phyloP scores from a whole-genome alignment of 1,140 invertebrate species.

The Globodera ellingtonae region DNA sequence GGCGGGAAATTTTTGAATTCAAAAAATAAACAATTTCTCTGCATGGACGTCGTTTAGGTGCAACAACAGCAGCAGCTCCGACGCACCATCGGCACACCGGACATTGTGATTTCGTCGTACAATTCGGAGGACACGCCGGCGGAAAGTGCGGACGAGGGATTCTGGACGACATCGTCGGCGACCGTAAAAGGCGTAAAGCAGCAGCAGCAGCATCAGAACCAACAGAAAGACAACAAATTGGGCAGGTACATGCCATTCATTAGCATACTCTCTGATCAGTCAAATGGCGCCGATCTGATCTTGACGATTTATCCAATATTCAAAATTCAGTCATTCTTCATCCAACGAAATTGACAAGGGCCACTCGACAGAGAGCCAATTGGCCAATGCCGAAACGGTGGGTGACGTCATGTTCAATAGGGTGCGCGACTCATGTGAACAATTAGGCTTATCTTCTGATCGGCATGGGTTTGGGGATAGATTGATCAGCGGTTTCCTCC shows the following conservation, averaged over 20 bases:
- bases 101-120: slow-evolving; percentile 64
- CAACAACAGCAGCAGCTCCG: slow-evolving; percentile 30
- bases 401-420: not conserved
- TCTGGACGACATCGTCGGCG: slow-evolving; percentile 21
- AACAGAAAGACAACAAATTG: not conserved
- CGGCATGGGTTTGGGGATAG: slow-evolving; percentile 7
- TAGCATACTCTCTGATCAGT: too few species aligned
- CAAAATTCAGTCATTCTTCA: not conserved
- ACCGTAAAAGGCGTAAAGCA: not conserved
- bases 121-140: slow-evolving; percentile 60
- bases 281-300: too few species aligned
- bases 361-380: not conserved
- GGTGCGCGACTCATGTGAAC: not conserved
- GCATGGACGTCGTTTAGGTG: too few species aligned
- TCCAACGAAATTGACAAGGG: not conserved
- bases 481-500: not conserved
- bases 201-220: not conserved
- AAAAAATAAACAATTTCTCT: too few species aligned
- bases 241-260: not conserved
- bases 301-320: too few species aligned
- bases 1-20: too few species aligned
- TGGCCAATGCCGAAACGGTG: not conserved
- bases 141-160: slow-evolving; percentile 33
- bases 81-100: slow-evolving; percentile 56
- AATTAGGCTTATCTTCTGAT: not conserved